Base-by-base conservation (phyloP, 2,888 invertebrate species). In the Zygothrica quintamaculata region DNA sequence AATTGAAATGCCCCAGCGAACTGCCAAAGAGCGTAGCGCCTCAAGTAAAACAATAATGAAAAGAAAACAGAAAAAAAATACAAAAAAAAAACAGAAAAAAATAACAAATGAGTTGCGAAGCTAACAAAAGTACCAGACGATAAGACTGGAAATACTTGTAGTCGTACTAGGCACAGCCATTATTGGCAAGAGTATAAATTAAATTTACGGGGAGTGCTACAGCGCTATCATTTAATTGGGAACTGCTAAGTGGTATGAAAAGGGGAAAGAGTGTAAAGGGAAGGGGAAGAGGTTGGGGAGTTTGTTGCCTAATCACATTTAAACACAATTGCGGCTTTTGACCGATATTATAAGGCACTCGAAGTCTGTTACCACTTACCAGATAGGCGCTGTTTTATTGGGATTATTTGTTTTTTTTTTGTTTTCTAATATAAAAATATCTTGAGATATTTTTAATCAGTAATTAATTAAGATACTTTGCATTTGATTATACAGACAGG, bases 391-490 rank as follows among this genome's bases (percentile, higher is more conserved):
- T 42, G 42, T 52, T 62, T 52, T 40, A 46, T 50, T 81, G 76
- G 44, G 53, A 12, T 22, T 50, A 12, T 44, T 16, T 61, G 39
- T 42, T 16, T 9, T 11, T 43, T 9, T 44, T 31, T 22, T 25
- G 50, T 50, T 42, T 37, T 48, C 4, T 22, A 26, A 40, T n/a
- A n/a, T n/a, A n/a, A n/a, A n/a, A n/a, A n/a, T n/a, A 39, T 46
- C 37, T 39, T 39, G 4, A 26, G 26, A 9, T 29, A n/a, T 2
- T 52, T 42, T 42, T 65, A 82, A 84, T 82, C 87, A 84, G 76
- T 76, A 76, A 82, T 76, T 82, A 82, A 82, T 87, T 82, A 75
- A 87, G 87, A 87, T 82, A 81, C 70, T 74, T 87, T 74, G 74
- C 55, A 62, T 61, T 73, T 70, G 86, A 86, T 81, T 81, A 68